Conservation (phyloP, 30 jellyfish, hydroid and myxozoan species). For the Phacellophora camtschatica region DNA sequence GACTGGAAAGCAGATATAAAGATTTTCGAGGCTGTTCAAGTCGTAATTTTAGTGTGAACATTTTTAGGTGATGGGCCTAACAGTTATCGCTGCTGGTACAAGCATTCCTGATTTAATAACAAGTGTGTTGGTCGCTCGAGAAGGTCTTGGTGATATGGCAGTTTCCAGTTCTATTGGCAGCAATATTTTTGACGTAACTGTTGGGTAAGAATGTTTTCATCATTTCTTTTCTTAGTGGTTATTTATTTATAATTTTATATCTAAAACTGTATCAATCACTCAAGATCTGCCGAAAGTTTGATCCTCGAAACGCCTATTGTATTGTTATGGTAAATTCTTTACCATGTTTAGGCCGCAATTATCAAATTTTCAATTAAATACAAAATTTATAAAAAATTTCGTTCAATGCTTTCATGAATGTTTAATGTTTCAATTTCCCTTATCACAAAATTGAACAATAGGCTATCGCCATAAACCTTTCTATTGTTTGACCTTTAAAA, state of each 20-base stretch:
- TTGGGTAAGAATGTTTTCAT: conserved; percentile 60
- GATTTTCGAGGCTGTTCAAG: too few species aligned
- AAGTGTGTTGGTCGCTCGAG: conserved; percentile 86
- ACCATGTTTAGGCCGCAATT: neutral
- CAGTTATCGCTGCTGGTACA: conserved; percentile 90
- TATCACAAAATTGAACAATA: too few species aligned
- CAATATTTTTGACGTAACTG: conserved; percentile 83
- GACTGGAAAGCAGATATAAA: too few species aligned
- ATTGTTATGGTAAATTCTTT: neutral
- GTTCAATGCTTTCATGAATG: too few species aligned
- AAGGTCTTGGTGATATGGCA: conserved; percentile 94
- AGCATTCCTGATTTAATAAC: conserved; percentile 89
- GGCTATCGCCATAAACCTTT: too few species aligned
- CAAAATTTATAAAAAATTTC: too few species aligned
- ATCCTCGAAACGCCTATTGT: neutral
- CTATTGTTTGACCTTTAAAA: too few species aligned
- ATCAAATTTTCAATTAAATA: neutral
- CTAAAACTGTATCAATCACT: too few species aligned
- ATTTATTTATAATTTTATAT: too few species aligned
- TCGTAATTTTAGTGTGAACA: too few species aligned
- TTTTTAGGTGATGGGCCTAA: conserved; percentile 93
- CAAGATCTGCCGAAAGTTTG: too few species aligned
- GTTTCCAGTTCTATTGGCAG: conserved; percentile 92
- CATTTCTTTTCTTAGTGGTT: neutral
- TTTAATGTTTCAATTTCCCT: too few species aligned